Evolutionary conservation across 2,113 vertebrate genomes (phyloP).

Genomic region (Psephotus haematonotus): DNA sequence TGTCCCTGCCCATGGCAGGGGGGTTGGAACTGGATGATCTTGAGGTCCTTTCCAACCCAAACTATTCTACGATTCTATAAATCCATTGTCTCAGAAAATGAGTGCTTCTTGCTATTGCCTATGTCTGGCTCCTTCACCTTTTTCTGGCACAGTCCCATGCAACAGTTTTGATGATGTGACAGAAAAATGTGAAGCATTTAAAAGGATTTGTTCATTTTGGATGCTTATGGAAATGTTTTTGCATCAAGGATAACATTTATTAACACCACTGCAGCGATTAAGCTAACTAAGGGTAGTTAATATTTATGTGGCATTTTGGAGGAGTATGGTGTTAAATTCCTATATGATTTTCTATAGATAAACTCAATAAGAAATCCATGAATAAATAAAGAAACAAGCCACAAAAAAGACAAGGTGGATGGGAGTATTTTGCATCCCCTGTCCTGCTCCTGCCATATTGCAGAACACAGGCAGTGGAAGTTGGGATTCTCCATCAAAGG

Average conservation of each 20-base stretch:
- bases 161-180: not conserved
- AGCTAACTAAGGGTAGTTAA: not conserved
- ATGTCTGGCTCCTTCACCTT: not conserved
- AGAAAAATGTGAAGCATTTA: not conserved
- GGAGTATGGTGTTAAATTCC: not conserved
- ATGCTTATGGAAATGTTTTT: not conserved
- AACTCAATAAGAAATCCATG: not conserved
- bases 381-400: not conserved
- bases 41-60: too few relatives aligned
- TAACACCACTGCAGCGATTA: not conserved
- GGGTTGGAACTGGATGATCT: too few relatives aligned
- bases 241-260: not conserved
- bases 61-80: not conserved
- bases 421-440: not conserved
- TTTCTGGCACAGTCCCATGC: not conserved
- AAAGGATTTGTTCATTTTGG: not conserved
- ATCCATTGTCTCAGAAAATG: not conserved
- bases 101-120: fast-evolving
- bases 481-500: not conserved
- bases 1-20: too few relatives aligned
- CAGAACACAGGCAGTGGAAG: not conserved
- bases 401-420: not conserved
- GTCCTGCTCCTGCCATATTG: not conserved
- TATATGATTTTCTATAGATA: not conserved
- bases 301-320: not conserved